Percentiles rank a stretch among this genome's conserved stretches.
These are phyloP conservation scores for Drosophila bunnanda DNA, from an alignment of 2,888 invertebrate species.

Conservation along the genomic window DNA sequence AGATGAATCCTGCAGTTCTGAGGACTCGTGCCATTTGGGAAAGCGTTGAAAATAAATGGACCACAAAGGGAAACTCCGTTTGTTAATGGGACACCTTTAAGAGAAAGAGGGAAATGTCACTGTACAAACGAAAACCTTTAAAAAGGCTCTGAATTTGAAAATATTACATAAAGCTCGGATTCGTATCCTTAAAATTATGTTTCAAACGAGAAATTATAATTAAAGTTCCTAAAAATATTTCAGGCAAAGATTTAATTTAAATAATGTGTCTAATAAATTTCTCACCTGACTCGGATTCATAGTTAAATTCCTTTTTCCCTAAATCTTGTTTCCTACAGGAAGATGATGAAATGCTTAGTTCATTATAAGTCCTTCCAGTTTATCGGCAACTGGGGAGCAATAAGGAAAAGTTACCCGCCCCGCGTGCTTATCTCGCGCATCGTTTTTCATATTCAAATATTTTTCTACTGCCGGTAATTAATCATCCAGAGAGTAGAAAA, in stretches of 20 bases:
- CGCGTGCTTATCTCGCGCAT: slow-evolving; percentile 45
- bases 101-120: neutral
- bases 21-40: slow-evolving; percentile 8
- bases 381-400: slow-evolving; percentile 73
- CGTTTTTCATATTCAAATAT: slow-evolving; percentile 77
- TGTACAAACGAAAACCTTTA: neutral
- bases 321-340: slow-evolving; percentile 37
- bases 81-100: slow-evolving; percentile 4
- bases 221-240: neutral
- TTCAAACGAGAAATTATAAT: neutral
- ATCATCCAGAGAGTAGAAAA: slow-evolving; percentile 56
- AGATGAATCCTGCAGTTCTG: slow-evolving; percentile 26
- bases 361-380: slow-evolving; percentile 62
- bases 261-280: slow-evolving; percentile 5
- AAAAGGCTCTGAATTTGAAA: neutral
- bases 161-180: neutral
- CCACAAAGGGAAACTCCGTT: neutral
- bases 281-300: neutral
- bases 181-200: neutral
- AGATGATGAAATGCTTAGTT: slow-evolving; percentile 71
- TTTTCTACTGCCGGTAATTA: slow-evolving; percentile 60
- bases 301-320: neutral
- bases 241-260: neutral
- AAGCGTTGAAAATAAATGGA: slow-evolving; percentile 8
- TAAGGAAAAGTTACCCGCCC: slow-evolving; percentile 65